Base-by-base conservation (phyloP, 1,140 invertebrate genomes). In the Centruroides sculpturatus region DNA sequence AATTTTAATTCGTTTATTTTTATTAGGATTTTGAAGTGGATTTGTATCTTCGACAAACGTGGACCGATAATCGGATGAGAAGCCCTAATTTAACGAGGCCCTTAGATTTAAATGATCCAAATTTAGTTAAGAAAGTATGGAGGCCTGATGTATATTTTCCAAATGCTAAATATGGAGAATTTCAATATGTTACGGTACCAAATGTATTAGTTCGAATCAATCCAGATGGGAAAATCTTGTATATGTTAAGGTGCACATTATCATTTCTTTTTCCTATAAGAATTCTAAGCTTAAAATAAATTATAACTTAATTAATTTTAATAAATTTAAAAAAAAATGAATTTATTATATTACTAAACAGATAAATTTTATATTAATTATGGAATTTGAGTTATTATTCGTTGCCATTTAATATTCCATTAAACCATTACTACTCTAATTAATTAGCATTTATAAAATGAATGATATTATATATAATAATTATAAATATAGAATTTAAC, bases 61-160 rank as follows among this genome's bases (percentile, higher is more conserved):
- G 80, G 80, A 64, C 74, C 36, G 81, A 82, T 65, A 71, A 76
- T 55, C 67, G 81, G 41, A 69, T 82, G 47, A 69, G 73, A 50
- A 73, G 77, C 60, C 67, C 74, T 34, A 73, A 77, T 35, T 72
- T 79, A 6, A 76, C 74, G 3, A 74, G 78, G 59, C 70, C 78
- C 0, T 69, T 81, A 6, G 76, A 80, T 63, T 69, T 81, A 11
- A 80, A 78, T 64, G 79, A 81, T 66, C 77, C 77, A 5, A 75
- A 76, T 56, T 69, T 82, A 50, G 77, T 82, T 1, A 76, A 78
- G 62, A 72, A 74, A 51, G 78, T 84, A 58, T 84, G 83, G 83
- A 80, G 83, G 56, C 82, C 82, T 0, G 82, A 84, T 67, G 77
- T 82, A 5, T 85, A 82, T 68, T 83, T 84, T 66, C 76, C 80